Percentiles rank a stretch among this genome's conserved stretches.
These are phyloP conservation scores for Rhagophthalmus giganteus DNA, from an alignment of 2,888 invertebrate species.

Conservation along the genomic window DNA sequence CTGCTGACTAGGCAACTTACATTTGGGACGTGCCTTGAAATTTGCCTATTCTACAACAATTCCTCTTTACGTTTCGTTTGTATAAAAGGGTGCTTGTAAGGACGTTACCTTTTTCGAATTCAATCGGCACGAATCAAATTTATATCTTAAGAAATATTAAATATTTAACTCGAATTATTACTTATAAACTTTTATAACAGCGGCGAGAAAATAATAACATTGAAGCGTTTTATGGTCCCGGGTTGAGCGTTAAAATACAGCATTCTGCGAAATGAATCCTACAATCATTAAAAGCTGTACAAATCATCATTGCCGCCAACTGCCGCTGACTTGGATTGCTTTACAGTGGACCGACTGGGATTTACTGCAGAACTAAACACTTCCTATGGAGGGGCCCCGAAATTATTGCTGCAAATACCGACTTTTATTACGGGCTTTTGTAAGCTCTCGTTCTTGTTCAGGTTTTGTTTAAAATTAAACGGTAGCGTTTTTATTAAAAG, in stretches of 20 bases:
- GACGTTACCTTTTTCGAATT: no score
- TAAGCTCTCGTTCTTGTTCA: constrained; percentile 18
- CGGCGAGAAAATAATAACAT: constrained; percentile 29
- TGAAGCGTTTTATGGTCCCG: constrained; percentile 30
- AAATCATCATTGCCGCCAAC: constrained; percentile 53
- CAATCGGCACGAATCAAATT: no score
- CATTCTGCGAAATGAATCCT: constrained; percentile 39
- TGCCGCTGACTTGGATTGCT: constrained; percentile 53
- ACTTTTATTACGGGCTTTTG: constrained; percentile 39
- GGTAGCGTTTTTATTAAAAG: background rate
- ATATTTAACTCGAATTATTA: no score
- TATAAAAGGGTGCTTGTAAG: no score
- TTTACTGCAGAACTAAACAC: constrained; percentile 51
- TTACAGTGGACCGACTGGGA: constrained; percentile 49
- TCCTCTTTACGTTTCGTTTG: no score
- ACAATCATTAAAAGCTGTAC: constrained; percentile 51
- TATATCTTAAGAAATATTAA: no score
- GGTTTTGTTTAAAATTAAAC: constrained; percentile 11
- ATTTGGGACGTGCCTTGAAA: no score
- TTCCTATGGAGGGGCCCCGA: constrained; percentile 40
- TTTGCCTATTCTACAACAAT: no score
- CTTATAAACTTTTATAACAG: constrained; percentile 26
- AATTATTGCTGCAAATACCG: constrained; percentile 36
- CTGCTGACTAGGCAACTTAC: no score
- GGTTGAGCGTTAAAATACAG: constrained; percentile 35